Evolutionary conservation across 2,888 invertebrate genomes (phyloP).

Genomic region (Conus canariensis): DNA sequence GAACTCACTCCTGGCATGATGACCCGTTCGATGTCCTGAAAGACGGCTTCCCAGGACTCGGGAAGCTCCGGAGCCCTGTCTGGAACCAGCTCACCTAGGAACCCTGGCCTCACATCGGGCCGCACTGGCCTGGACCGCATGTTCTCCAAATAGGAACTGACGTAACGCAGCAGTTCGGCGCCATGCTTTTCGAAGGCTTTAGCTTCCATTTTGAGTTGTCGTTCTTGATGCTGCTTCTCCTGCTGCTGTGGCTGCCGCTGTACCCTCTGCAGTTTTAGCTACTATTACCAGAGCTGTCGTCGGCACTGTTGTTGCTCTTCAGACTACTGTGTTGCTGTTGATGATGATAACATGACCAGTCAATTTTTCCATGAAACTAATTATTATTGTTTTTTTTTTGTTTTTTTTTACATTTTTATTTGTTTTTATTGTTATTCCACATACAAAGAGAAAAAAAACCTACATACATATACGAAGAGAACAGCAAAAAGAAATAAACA

Average conservation of each 20-base stretch:
- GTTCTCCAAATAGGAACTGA: slow-evolving; percentile 37
- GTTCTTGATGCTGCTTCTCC: background rate
- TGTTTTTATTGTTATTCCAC: no score
- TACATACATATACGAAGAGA: no score
- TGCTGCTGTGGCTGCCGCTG: background rate
- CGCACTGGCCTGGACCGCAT: slow-evolving; percentile 12
- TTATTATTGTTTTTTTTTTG: no score
- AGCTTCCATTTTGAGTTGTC: slow-evolving; percentile 35
- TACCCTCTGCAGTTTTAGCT: background rate
- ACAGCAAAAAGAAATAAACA: no score
- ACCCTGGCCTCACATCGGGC: slow-evolving; percentile 35
- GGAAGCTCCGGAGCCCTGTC: slow-evolving; percentile 28
- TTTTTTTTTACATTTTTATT: no score
- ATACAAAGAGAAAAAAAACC: no score
- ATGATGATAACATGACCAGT: no score
- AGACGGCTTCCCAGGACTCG: slow-evolving; percentile 42
- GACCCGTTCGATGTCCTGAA: slow-evolving; percentile 42
- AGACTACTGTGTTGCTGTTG: no score
- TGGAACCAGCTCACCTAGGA: background rate
- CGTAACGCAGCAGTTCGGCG: background rate
- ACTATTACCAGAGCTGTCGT: no score
- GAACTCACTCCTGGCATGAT: slow-evolving; percentile 48
- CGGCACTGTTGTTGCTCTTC: no score
- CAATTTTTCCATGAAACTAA: no score
- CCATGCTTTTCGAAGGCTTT: slow-evolving; percentile 30